Evolutionary conservation across 2,113 vertebrate genomes (phyloP), one percentile per base, ranked within the genome.

Genomic region (Callipepla squamata): DNA sequence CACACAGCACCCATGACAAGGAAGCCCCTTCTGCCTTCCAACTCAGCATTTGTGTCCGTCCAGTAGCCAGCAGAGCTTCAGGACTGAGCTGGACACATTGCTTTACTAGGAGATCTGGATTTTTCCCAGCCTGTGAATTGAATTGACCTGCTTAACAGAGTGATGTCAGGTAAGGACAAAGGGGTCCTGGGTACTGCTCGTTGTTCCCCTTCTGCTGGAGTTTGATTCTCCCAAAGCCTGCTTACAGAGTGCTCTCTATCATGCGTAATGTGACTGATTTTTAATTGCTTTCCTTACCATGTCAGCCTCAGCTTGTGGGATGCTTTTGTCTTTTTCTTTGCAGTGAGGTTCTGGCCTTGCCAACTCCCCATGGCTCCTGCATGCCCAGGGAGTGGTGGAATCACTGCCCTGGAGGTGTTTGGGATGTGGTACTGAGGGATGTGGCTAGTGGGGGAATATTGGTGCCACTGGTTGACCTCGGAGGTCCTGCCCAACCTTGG

Each of bases 181-280:
- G 50, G 50, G 53, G 34, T 58, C 11, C 12, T 47, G 61, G 13
- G 20, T 66, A 34, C n/a, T 70, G 28, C 8, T 34, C 0, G 0
- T 47, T 10, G 7, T 61, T 91, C 17, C 22, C 40, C 18, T 4
- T 69, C 79, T 58, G 63, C 40, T 69, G 20, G 55, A 80, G 40
- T 58, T 77, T 32, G 13, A 19, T 6, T 17, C 40, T 95, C 84
- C 85, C 66, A 6, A 4, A 53, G 22, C 32, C 45, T 50, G 66
- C 40, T 51, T 34, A 0, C 30, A 55, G n/a, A 74, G 30, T 26
- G 13, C 61, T n/a, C 14, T 74, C 57, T 9, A 0, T 28, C 51
- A 70, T 74, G 36, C 50, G 16, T 22, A 7, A 5, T 69, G 8
- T 81, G 81, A 22, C 45, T 81, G 69, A 8, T 47, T 73, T 80